phyloP scores from a whole-genome alignment of 2,113 vertebrate species.

The Amphilophus citrinellus region DNA sequence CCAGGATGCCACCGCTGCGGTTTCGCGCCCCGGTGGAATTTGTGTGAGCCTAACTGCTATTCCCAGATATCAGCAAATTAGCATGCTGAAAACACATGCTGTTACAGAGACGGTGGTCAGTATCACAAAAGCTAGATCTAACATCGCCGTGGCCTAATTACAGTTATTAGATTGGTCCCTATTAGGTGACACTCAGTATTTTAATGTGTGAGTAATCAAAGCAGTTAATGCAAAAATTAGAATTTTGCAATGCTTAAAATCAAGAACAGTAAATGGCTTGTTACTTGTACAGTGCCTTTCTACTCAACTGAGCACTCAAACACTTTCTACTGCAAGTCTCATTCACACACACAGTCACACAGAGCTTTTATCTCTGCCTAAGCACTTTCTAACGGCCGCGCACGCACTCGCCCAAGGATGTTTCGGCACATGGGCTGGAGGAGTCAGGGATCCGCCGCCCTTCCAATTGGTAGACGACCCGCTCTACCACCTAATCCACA shows the following conservation, averaged over 20 bases:
- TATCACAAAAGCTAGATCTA: neutral
- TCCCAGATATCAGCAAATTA: neutral
- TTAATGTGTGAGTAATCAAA: neutral
- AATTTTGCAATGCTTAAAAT: conserved; percentile 13
- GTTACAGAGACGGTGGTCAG: neutral
- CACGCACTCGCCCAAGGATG: neutral
- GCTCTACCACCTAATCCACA: neutral
- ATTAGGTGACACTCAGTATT: neutral
- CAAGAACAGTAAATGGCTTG: neutral
- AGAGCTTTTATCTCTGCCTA: neutral
- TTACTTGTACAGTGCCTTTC: neutral
- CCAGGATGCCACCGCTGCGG: neutral
- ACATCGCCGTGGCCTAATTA: neutral
- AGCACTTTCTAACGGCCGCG: neutral
- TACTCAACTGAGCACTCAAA: neutral
- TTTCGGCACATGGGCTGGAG: neutral
- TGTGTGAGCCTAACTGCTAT: neutral
- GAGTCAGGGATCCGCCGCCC: neutral
- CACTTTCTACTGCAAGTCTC: neutral
- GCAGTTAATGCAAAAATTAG: neutral
- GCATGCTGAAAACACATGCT: neutral
- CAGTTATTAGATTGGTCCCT: neutral
- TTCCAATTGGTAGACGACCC: neutral
- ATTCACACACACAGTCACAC: neutral
- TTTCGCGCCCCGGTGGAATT: neutral